These are phyloP conservation scores for Melitaea cinxia DNA, from an alignment of 1,140 invertebrate genomes.

Conservation along the genomic window DNA sequence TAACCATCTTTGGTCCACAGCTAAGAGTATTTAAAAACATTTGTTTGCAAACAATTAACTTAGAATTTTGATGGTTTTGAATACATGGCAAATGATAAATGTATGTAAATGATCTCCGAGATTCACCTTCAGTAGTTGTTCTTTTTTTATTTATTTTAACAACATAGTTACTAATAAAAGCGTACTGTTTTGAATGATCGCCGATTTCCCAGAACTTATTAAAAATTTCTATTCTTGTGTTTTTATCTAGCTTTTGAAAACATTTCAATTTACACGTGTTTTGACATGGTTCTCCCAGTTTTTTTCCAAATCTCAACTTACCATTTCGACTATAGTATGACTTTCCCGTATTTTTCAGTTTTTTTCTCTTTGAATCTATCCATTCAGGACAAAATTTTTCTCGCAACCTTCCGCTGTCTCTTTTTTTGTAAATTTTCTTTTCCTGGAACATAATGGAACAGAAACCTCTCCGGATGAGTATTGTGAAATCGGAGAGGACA, in stretches of 20 bases:
- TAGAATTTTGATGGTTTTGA: conserved; percentile 22
- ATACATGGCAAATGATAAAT: conserved; percentile 22
- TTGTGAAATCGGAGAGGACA: too few species aligned
- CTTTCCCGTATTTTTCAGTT: too few species aligned
- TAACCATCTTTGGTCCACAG: conserved; percentile 21
- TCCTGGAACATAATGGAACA: too few species aligned
- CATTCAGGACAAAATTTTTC: too few species aligned
- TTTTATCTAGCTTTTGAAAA: conserved; percentile 18
- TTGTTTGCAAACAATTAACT: conserved; percentile 8
- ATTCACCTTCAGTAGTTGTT: conserved; percentile 17
- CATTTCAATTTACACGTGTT: conserved; percentile 19
- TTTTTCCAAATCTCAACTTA: too few species aligned
- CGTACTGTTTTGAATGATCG: conserved; percentile 15
- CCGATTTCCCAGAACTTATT: conserved; percentile 12
- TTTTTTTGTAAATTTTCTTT: too few species aligned
- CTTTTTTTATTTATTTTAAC: conserved; percentile 31
- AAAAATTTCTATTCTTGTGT: conserved; percentile 15
- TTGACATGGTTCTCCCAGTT: not conserved
- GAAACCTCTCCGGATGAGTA: too few species aligned
- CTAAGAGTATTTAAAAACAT: conserved; percentile 22
- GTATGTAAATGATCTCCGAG: conserved; percentile 23
- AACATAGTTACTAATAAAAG: conserved; percentile 18
- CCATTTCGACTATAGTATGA: too few species aligned
- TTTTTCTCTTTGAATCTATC: too few species aligned
- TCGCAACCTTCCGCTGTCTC: too few species aligned